Evolutionary conservation across 1,140 invertebrate species (phyloP), one percentile per base, ranked within the genome.

Genomic region (Diuraphis noxia): DNA sequence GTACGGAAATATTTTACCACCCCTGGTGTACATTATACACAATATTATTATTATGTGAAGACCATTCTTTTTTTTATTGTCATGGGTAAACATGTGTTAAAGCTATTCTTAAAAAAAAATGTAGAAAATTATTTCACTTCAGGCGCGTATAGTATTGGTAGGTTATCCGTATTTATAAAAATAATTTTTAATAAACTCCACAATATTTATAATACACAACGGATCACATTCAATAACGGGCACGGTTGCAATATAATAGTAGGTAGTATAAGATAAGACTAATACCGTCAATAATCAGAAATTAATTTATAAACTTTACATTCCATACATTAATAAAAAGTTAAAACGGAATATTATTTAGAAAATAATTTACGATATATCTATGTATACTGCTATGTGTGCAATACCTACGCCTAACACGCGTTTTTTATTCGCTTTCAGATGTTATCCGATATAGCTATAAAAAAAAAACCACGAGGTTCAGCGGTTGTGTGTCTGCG

Each of bases 391-490:
- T 30, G 34, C 19, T n/a, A 72, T n/a, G 30, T 19, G n/a, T 4
- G 7, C 23, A 49, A 23, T 49, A 72, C 3, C 30, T n/a, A 72
- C 4, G 6, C n/a, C 56, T 6, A 72, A 40, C 8, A 25, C 40
- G 40, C 38, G 79, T 84, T 85, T 82, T n/a, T 85, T 34, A 88
- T 72, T 41, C 38, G 49, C n/a, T 88, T 40, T 88, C 56, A 52
- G 40, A 38, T 40, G 19, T 10, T 72, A 72, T 72, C 56, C 34
- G 56, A 72, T n/a, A 2, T n/a, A 17, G n/a, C 56, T n/a, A 56
- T 56, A 72, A 13, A n/a, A 72, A 72, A 13, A n/a, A 72, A 72
- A 72, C 13, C n/a, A n/a, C 10, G 13, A 2, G 43, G 43, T 46
- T 46, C 34, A 34, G 30, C 23, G 40, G 17, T 23, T 85, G 30